Percentiles rank a stretch among this genome's conserved stretches.
These are phyloP conservation scores for Vanessa cardui DNA, from an alignment of 2,888 invertebrate species.

Conservation along the genomic window DNA sequence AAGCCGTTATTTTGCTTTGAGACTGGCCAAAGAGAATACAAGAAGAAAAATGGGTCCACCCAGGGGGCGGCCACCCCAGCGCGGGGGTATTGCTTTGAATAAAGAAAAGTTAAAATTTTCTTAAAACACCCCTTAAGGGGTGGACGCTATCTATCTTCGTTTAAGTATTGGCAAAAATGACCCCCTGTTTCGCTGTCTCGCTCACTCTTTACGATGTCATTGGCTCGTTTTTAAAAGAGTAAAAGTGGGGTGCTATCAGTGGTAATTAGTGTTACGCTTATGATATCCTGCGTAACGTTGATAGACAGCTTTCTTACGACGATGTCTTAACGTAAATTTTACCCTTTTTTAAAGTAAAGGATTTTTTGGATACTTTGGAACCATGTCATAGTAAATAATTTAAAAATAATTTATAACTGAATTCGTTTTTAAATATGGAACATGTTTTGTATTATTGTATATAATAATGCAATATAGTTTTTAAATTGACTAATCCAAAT, in stretches of 20 bases:
- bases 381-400: no score
- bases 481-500: neutral
- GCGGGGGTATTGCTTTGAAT: slow-evolving; percentile 64
- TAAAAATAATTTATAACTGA: no score
- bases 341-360: neutral
- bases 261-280: slow-evolving; percentile 35
- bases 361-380: no score
- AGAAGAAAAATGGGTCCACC: slow-evolving; percentile 70
- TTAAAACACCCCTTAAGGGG: slow-evolving; percentile 66
- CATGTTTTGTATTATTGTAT: neutral
- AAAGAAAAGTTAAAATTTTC: slow-evolving; percentile 83
- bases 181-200: slow-evolving; percentile 59
- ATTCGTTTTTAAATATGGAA: no score
- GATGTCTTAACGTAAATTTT: neutral
- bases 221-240: slow-evolving; percentile 64
- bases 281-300: slow-evolving; percentile 16
- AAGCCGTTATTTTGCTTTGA: slow-evolving; percentile 76
- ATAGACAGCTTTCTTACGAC: neutral
- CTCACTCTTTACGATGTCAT: slow-evolving; percentile 65
- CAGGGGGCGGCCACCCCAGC: slow-evolving; percentile 44
- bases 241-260: slow-evolving; percentile 45
- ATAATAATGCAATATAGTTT: neutral
- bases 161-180: slow-evolving; percentile 81
- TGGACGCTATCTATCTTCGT: slow-evolving; percentile 77
- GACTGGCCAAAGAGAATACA: slow-evolving; percentile 77